Evolutionary conservation across 2,113 vertebrate species (phyloP).

Genomic region (Dasyprocta punctata): DNA sequence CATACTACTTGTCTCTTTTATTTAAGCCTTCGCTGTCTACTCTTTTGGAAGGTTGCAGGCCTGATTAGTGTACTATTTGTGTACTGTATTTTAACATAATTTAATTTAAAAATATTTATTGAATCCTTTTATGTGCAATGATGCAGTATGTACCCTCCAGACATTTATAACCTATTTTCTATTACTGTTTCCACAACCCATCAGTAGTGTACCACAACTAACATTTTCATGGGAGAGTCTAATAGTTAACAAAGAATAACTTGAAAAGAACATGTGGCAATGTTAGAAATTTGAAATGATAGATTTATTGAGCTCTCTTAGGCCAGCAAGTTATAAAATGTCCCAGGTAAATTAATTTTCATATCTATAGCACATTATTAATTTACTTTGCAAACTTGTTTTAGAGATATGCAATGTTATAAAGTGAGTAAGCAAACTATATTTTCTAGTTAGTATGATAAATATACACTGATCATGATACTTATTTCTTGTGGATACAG

Average conservation of each 20-base stretch:
- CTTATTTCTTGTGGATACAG: slow-evolving; percentile 45
- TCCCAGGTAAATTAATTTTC: not conserved
- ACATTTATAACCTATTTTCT: slow-evolving; percentile 32
- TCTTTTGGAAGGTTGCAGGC: too few relatives aligned
- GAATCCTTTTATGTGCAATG: slow-evolving; percentile 12
- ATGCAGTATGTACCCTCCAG: not conserved
- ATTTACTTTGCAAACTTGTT: slow-evolving; percentile 35
- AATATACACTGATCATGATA: not conserved
- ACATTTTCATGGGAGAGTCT: not conserved
- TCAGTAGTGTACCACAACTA: not conserved
- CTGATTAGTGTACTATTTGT: not conserved
- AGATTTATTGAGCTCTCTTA: slow-evolving; percentile 66
- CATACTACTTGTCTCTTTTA: too few relatives aligned
- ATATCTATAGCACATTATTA: not conserved
- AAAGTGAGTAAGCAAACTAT: slow-evolving; percentile 24
- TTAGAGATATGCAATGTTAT: slow-evolving; percentile 2
- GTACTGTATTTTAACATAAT: not conserved
- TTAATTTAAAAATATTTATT: slow-evolving; percentile 48
- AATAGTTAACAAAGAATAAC: slow-evolving; percentile 10
- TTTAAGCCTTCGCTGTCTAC: too few relatives aligned
- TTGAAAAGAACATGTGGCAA: slow-evolving; percentile 39
- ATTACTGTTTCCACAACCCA: not conserved
- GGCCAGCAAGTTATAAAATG: not conserved
- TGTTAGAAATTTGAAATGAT: slow-evolving; percentile 40
- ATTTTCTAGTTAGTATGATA: not conserved